phyloP scores from a whole-genome alignment of 2,888 invertebrate genomes.

The Trissolcus brochymenae region DNA sequence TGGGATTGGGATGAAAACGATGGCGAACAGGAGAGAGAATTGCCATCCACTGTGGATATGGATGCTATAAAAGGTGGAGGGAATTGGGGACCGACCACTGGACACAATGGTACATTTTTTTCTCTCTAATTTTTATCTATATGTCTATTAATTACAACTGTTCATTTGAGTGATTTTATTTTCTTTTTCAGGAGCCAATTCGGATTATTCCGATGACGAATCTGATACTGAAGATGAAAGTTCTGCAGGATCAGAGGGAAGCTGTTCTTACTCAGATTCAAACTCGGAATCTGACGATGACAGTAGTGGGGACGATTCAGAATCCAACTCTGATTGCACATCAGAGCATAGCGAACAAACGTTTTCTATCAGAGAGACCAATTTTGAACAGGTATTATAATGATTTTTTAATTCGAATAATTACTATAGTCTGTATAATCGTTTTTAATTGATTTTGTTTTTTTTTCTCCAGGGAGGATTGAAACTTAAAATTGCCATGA shows the following conservation, averaged over 20 bases:
- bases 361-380: constrained; percentile 77
- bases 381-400: constrained; percentile 75
- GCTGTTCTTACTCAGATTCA: constrained; percentile 75
- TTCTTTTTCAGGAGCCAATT: constrained; percentile 69
- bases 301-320: constrained; percentile 72
- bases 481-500: constrained; percentile 78
- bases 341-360: constrained; percentile 76
- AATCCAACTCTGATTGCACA: constrained; percentile 77
- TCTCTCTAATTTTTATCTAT: too few species aligned
- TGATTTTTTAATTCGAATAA: constrained; percentile 10
- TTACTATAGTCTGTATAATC: not conserved
- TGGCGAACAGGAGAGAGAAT: constrained; percentile 80
- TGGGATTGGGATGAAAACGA: constrained; percentile 78
- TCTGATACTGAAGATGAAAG: constrained; percentile 77
- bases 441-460: not conserved
- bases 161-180: too few species aligned
- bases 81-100: constrained; percentile 73
- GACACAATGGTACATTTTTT: constrained; percentile 67
- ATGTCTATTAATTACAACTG: too few species aligned
- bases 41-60: constrained; percentile 83
- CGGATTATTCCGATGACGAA: constrained; percentile 76
- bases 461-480: constrained; percentile 74
- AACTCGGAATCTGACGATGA: constrained; percentile 74
- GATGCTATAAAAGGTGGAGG: constrained; percentile 80
- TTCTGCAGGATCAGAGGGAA: constrained; percentile 74